Percentiles rank a stretch among this genome's conserved stretches.
Conservation (phyloP, 2,113 vertebrate genomes). For the Dasyprocta punctata region DNA sequence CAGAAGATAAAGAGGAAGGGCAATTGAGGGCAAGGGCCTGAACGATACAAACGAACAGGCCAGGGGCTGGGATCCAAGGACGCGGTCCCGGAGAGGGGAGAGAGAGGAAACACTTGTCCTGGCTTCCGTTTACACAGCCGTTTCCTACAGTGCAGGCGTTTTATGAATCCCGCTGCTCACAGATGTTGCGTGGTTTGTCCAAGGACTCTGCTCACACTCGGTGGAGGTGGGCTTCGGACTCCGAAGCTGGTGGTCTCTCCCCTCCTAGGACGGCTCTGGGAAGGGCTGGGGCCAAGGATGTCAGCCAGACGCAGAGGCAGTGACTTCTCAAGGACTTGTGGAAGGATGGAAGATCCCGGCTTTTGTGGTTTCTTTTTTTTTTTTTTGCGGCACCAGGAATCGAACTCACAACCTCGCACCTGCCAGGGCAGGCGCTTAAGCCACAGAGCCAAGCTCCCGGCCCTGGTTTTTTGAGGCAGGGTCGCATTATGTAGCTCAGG, state of each 20-base stretch:
- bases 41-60: background rate
- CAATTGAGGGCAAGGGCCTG: background rate
- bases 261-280: background rate
- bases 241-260: background rate
- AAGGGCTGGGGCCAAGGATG: background rate
- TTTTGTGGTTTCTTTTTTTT: too few species aligned
- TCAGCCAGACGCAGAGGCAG: background rate
- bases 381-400: too few species aligned
- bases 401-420: too few species aligned
- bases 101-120: background rate
- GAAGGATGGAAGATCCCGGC: background rate
- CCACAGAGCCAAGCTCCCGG: too few species aligned
- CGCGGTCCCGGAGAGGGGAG: background rate
- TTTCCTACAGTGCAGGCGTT: background rate
- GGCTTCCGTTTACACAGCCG: conserved; percentile 42
- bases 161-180: background rate
- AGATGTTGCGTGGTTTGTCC: background rate
- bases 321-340: background rate
- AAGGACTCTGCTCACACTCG: background rate
- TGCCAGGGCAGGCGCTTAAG: too few species aligned
- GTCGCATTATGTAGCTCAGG: too few species aligned
- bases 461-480: too few species aligned
- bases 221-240: background rate
- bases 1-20: background rate
- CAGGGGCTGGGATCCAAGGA: background rate